Conservation (phyloP, 2,797 vertebrate genomes). For the Syngnathus acus region DNA sequence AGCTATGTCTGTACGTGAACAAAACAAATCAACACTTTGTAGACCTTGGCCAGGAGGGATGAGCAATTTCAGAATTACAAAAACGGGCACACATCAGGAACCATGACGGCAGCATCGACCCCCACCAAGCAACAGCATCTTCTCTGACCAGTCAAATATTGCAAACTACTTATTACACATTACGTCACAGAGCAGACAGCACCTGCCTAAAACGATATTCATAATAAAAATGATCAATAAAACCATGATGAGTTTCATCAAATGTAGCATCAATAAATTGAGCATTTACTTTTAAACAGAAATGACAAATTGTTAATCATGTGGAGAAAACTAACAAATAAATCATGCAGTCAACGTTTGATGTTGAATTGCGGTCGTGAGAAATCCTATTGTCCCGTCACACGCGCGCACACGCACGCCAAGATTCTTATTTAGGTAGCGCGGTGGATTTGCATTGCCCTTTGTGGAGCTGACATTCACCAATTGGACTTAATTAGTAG, state of each 20-base stretch:
- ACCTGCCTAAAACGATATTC: too few species aligned
- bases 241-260: not conserved
- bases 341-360: not conserved
- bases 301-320: not conserved
- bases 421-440: conserved; percentile 41
- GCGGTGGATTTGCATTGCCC: conserved; percentile 70
- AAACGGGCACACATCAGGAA: too few species aligned
- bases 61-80: too few species aligned
- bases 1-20: not conserved
- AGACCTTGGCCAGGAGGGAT: not conserved
- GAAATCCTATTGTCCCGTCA: conserved; percentile 5
- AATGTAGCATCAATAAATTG: not conserved
- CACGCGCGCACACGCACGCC: conserved; percentile 10
- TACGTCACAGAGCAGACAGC: too few species aligned
- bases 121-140: too few species aligned
- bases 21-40: not conserved
- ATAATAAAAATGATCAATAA: not conserved
- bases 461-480: conserved; percentile 78
- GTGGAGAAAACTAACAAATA: not conserved
- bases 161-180: too few species aligned
- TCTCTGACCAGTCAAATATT: too few species aligned
- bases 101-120: too few species aligned
- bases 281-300: not conserved
- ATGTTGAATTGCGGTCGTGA: not conserved
- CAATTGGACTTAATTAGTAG: conserved; percentile 77